phyloP scores from a whole-genome alignment of 1,140 invertebrate species.

The Cyclina sinensis region DNA sequence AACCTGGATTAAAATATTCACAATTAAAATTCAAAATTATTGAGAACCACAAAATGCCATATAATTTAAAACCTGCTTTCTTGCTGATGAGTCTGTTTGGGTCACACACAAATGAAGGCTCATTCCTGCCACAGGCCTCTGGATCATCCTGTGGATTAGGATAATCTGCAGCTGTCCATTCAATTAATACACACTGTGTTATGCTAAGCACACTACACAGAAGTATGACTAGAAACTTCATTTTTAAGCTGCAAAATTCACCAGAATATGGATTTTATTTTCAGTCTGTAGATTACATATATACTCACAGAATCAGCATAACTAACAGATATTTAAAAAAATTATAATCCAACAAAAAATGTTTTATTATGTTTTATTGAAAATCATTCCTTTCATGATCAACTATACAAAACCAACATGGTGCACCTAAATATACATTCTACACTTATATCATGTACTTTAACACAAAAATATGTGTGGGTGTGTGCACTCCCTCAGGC shows the following conservation, averaged over 20 bases:
- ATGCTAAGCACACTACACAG: conserved; percentile 5
- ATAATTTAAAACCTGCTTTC: conserved; percentile 54
- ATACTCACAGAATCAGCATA: too few relatives aligned
- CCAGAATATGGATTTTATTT: neutral
- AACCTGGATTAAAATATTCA: too few relatives aligned
- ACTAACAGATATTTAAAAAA: too few relatives aligned
- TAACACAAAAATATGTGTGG: neutral
- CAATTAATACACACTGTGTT: conserved; percentile 13
- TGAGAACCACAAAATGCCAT: too few relatives aligned
- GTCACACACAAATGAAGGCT: conserved; percentile 71
- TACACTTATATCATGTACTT: neutral
- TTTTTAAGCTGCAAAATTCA: neutral
- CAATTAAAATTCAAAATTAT: too few relatives aligned
- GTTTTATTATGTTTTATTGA: too few relatives aligned
- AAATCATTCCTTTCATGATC: too few relatives aligned
- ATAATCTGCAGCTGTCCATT: conserved; percentile 70
- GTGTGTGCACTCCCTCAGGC: conserved; percentile 44
- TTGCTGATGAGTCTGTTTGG: conserved; percentile 71
- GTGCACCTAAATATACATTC: too few relatives aligned
- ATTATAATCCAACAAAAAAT: too few relatives aligned
- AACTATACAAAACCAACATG: too few relatives aligned
- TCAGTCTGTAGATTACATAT: too few relatives aligned
- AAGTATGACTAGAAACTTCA: conserved; percentile 6
- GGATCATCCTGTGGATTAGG: conserved; percentile 70
- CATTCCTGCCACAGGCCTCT: conserved; percentile 62